Evolutionary conservation across 2,113 vertebrate species (phyloP).

Genomic region (Myrmecophaga tridactyla): DNA sequence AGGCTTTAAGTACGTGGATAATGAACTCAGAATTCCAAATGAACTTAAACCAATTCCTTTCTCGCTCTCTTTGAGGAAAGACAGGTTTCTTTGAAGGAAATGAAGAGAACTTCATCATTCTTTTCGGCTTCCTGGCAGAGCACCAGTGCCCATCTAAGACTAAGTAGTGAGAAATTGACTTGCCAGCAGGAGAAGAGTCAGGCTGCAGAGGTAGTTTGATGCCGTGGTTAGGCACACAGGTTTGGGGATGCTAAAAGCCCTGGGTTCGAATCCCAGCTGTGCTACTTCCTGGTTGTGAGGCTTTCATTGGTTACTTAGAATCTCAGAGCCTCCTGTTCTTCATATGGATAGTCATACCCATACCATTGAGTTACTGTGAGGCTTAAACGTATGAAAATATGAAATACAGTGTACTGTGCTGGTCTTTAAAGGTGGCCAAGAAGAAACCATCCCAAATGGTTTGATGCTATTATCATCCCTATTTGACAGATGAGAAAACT

Average conservation of each 20-base stretch:
- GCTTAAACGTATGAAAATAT: neutral
- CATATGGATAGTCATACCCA: no score
- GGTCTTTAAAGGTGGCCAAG: neutral
- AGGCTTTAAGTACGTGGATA: neutral
- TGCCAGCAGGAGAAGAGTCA: neutral
- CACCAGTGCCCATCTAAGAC: neutral
- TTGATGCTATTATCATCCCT: neutral
- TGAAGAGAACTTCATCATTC: neutral
- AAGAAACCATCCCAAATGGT: neutral
- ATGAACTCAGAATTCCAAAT: constrained; percentile 53
- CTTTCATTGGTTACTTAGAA: neutral
- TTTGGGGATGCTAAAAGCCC: neutral
- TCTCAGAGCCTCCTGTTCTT: neutral
- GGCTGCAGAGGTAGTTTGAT: fast-evolving
- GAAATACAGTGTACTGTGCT: neutral
- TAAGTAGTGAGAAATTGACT: fast-evolving
- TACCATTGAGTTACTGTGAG: neutral
- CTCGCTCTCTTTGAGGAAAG: neutral
- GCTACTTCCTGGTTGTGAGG: neutral
- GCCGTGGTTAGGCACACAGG: neutral
- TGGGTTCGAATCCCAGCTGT: neutral
- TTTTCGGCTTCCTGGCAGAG: neutral
- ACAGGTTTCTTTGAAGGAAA: neutral
- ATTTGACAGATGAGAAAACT: neutral
- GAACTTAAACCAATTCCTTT: neutral